Conservation (phyloP, 2,888 invertebrate species). For the Eremobia ochroleuca region DNA sequence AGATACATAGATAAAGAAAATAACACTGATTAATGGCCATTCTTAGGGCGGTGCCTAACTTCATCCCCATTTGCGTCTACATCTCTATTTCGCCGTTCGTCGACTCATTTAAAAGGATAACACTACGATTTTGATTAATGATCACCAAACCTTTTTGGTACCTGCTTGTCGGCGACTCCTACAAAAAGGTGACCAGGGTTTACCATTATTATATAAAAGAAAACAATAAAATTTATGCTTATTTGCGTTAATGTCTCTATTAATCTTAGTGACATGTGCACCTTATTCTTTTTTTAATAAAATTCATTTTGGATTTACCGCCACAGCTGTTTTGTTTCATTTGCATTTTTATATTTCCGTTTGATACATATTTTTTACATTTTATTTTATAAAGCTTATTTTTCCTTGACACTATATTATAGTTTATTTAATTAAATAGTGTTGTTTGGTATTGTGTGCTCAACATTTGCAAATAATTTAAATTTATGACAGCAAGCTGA, state of each 20-base stretch:
- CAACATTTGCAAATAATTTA: slow-evolving; percentile 10
- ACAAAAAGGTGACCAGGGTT: slow-evolving; percentile 80
- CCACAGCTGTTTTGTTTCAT: slow-evolving; percentile 81
- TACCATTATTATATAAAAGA: slow-evolving; percentile 72
- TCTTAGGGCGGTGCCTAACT: slow-evolving; percentile 80
- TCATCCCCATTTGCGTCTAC: slow-evolving; percentile 73
- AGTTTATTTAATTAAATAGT: slow-evolving; percentile 18
- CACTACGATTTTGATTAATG: slow-evolving; percentile 87
- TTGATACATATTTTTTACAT: slow-evolving; percentile 68
- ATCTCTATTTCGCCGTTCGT: slow-evolving; percentile 84
- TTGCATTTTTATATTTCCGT: slow-evolving; percentile 82
- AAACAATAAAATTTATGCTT: slow-evolving; percentile 81
- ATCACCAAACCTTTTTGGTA: slow-evolving; percentile 78
- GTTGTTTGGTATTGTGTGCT: neutral
- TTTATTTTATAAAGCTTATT: slow-evolving; percentile 15
- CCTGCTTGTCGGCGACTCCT: slow-evolving; percentile 86
- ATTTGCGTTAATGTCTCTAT: slow-evolving; percentile 88
- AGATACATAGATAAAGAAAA: slow-evolving; percentile 55
- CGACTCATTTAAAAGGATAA: slow-evolving; percentile 82
- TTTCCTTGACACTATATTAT: slow-evolving; percentile 17
- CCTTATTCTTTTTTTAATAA: slow-evolving; percentile 72
- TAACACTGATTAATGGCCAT: slow-evolving; percentile 72
- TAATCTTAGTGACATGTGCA: slow-evolving; percentile 83
- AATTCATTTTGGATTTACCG: slow-evolving; percentile 69
- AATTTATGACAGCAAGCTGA: neutral